phyloP scores from a whole-genome alignment of 2,888 invertebrate species.

The Drosophila paramelanica region DNA sequence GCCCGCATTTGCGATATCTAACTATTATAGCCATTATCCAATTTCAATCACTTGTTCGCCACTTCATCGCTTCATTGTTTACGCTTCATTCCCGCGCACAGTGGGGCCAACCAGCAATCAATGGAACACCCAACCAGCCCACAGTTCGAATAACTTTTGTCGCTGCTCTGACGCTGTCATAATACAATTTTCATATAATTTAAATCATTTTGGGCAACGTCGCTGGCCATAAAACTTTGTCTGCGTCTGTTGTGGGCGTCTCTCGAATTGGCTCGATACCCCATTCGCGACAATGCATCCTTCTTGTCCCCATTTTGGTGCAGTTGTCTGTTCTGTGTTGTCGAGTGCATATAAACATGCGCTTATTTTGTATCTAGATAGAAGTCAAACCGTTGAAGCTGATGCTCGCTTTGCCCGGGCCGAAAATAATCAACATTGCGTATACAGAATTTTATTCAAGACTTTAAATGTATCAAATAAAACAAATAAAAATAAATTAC shows the following conservation, averaged over 20 bases:
- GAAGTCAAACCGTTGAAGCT: conserved; percentile 6
- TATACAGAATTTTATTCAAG: conserved; percentile 57
- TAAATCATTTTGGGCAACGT: conserved; percentile 67
- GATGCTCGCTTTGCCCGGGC: conserved; percentile 19
- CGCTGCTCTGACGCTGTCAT: conserved; percentile 31
- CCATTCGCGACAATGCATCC: not conserved
- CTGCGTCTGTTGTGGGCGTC: conserved; percentile 38
- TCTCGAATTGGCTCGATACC: not conserved
- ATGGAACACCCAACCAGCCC: not conserved
- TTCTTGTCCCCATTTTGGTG: not conserved
- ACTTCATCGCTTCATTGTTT: conserved; percentile 68
- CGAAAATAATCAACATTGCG: conserved; percentile 65
- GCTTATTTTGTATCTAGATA: conserved; percentile 71
- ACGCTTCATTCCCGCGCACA: conserved; percentile 36
- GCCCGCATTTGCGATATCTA: conserved; percentile 30
- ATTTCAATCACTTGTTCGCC: conserved; percentile 68
- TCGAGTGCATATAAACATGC: conserved; percentile 62
- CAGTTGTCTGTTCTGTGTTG: conserved; percentile 5
- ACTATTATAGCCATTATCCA: conserved; percentile 64
- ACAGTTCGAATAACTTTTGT: conserved; percentile 28
- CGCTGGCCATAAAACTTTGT: conserved; percentile 69
- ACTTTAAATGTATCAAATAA: not conserved
- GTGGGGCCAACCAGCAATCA: conserved; percentile 5
- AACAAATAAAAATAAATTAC: too few relatives aligned
- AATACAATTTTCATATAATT: conserved; percentile 75